Percentiles rank a stretch among this genome's conserved stretches.
These are phyloP conservation scores for Sciurus vulgaris DNA, from an alignment of 2,797 vertebrate genomes.

Conservation along the genomic window DNA sequence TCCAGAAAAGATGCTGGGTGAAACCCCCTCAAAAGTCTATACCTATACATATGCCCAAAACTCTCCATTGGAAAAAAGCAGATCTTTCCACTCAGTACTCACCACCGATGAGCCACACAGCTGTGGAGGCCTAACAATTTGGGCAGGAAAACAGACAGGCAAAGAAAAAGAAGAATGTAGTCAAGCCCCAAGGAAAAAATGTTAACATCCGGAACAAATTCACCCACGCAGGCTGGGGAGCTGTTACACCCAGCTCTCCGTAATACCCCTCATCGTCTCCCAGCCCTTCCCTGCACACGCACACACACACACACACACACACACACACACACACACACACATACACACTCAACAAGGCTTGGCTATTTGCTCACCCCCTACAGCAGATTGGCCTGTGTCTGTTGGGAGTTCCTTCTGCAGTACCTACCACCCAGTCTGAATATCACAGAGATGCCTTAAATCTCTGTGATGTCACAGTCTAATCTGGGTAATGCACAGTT, in stretches of 20 bases:
- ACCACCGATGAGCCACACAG: slow-evolving; percentile 74
- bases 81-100: slow-evolving; percentile 24
- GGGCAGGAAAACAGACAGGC: slow-evolving; percentile 81
- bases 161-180: slow-evolving; percentile 82
- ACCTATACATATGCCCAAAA: slow-evolving; percentile 15
- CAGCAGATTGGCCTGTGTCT: neutral
- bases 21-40: slow-evolving; percentile 39
- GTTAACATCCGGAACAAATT: slow-evolving; percentile 87
- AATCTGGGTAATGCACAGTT: slow-evolving; percentile 58
- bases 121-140: slow-evolving; percentile 72
- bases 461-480: slow-evolving; percentile 76
- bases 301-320: neutral
- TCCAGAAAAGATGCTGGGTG: neutral
- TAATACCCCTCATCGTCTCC: slow-evolving; percentile 33
- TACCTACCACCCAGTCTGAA: slow-evolving; percentile 50
- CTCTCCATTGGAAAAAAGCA: neutral
- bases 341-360: neutral
- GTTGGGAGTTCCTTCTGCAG: neutral
- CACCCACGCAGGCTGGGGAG: slow-evolving; percentile 77
- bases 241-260: slow-evolving; percentile 49
- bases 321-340: neutral
- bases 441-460: slow-evolving; percentile 11
- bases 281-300: neutral
- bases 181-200: slow-evolving; percentile 83
- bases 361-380: neutral